Evolutionary conservation across 2,888 invertebrate species (phyloP), one percentile per base, ranked within the genome.

Genomic region (Cecidostiba fungosa): DNA sequence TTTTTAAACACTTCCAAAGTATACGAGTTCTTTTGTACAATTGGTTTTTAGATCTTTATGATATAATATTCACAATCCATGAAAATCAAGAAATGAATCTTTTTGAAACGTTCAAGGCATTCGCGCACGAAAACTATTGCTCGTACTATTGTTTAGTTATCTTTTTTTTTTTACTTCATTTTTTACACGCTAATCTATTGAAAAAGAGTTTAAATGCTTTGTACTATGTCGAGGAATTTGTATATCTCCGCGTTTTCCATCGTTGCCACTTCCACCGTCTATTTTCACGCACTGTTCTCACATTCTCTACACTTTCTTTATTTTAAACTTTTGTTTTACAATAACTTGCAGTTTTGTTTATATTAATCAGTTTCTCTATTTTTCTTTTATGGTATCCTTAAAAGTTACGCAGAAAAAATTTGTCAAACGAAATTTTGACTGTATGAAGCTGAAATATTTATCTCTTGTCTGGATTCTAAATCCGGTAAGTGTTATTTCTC

Each of bases 181-280:
- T 59, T 54, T 59, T 89, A 88, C 89, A 89, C 87, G 87, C 90
- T 91, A 90, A 78, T 88, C 91, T 91, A 91, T 90, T 90, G 90
- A 89, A 90, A 89, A 92, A 90, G 90, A 91, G 89, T 92, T 91
- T 90, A 90, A 91, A 91, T 91, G 92, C 91, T 93, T 93, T 93
- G 93, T 93, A 93, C 93, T 93, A 93, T 93, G 90, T 93, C 92
- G 90, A 93, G 93, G 93, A 93, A 92, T 93, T 93, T 93, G 90
- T 92, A 90, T 92, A 91, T 91, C 88, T 90, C 86, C 89, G 84
- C 89, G 87, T 88, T 89, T 87, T 87, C 85, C 83, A 87, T 88
- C 87, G 78, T 87, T 87, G 74, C 87, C 84, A 84, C 74, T 87
- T 69, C 47, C 59, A 74, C 78, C 82, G 85, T 80, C 84, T 85